Evolutionary conservation across 2,113 vertebrate species (phyloP), one percentile per base, ranked within the genome.

Genomic region (Enhydra lutris): DNA sequence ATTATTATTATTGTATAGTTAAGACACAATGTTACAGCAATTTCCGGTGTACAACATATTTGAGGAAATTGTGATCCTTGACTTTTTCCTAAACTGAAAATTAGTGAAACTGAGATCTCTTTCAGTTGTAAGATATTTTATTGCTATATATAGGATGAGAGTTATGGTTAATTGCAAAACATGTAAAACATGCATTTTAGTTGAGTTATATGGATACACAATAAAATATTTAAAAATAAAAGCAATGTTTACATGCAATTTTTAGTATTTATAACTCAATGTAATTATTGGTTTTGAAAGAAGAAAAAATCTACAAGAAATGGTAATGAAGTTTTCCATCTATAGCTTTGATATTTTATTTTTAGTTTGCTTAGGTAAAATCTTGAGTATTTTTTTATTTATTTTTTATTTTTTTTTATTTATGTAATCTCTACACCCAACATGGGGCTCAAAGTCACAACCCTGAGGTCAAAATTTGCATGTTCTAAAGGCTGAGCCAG

Each of bases 341-440:
- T 98, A 80, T 96, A 97, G 20, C 12, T 81, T 71, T 0, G 1
- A 67, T 74, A 4, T 42, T 23, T 45, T 86, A 97, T 95, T 39
- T 92, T 92, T 47, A 91, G 61, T 45, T 96, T 89, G 29, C 61
- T 97, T 95, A 91, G 94, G 47, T 65, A 79, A 95, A 63, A 39
- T 73, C 4, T 71, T 23, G 20, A 36, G 69, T 42, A 42, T 42
- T 23, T 21, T 71, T 71, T 17, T 12, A 47, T 12, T 47, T 47
- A 47, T 50, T 50, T 3, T 47, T 47, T 13, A 14, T 23, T 4
- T 36, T 67, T 67, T n/a, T 69, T 69, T 9, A 36, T 20, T 69
- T 36, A 39, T 12, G 20, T 73, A 39, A 73, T 73, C n/a, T 23
- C 69, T 39, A 39, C 20, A 73, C 20, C n/a, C 10, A 73, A 39